Evolutionary conservation across 2,797 vertebrate species (phyloP).

Genomic region (Linurgus olivaceus): DNA sequence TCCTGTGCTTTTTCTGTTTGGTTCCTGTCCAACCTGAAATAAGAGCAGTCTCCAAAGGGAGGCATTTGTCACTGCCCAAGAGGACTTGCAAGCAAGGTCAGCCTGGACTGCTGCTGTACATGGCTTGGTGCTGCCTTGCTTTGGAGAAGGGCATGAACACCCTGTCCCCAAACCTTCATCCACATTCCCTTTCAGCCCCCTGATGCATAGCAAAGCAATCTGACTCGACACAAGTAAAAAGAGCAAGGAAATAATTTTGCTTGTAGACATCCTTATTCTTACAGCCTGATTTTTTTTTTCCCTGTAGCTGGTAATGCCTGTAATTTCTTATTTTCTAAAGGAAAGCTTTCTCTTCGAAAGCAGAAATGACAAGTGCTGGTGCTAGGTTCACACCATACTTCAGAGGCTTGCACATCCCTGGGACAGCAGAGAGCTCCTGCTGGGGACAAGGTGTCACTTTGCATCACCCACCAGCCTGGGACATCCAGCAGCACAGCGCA

Average conservation of each 20-base stretch:
- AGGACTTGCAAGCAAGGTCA: not conserved
- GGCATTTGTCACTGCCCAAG: not conserved
- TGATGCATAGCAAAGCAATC: not conserved
- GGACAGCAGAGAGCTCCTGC: not conserved
- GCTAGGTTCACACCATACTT: fast-evolving
- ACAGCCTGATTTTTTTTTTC: not conserved
- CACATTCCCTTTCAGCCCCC: not conserved
- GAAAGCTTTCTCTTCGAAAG: not conserved
- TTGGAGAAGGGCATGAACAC: not conserved
- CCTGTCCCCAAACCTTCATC: not conserved
- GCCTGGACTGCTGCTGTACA: fast-evolving
- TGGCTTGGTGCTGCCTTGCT: not conserved
- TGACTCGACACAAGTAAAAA: not conserved
- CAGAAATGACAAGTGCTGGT: not conserved
- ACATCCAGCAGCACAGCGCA: not conserved
- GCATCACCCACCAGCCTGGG: not conserved
- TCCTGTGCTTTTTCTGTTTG: not conserved
- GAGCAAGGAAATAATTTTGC: not conserved
- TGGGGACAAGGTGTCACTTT: not conserved
- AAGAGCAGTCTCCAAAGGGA: not conserved
- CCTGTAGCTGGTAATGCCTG: not conserved
- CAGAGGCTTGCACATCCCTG: not conserved
- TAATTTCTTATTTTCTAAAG: not conserved
- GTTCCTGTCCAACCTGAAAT: not conserved
- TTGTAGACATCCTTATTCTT: not conserved